phyloP scores from a whole-genome alignment of 2,888 invertebrate species.

The Octodonta nipae region DNA sequence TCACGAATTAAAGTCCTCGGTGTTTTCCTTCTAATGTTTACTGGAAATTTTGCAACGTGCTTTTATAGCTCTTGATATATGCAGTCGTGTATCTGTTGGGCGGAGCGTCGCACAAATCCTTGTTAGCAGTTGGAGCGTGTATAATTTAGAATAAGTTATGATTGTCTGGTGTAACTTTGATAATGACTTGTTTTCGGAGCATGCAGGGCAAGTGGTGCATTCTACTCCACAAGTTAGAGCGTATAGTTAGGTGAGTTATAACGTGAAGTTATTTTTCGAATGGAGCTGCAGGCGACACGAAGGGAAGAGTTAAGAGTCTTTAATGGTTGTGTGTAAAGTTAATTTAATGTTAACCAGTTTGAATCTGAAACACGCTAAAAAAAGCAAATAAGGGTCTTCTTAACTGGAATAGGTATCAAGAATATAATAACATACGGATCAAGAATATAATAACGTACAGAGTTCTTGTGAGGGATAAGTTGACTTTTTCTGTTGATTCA shows the following conservation, averaged over 20 bases:
- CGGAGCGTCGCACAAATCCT: conserved; percentile 17
- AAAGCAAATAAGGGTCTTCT: too few relatives aligned
- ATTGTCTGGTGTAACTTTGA: conserved; percentile 26
- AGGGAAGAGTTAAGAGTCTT: conserved; percentile 10
- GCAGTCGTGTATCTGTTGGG: conserved; percentile 11
- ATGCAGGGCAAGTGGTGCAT: conserved; percentile 5
- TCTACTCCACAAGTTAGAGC: not conserved
- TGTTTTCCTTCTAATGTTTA: too few relatives aligned
- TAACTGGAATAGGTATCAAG: too few relatives aligned
- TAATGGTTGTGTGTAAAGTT: too few relatives aligned
- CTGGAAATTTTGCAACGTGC: conserved; percentile 15
- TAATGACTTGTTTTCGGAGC: conserved; percentile 27
- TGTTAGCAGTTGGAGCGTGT: conserved; percentile 20
- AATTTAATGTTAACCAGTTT: too few relatives aligned
- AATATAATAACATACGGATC: too few relatives aligned
- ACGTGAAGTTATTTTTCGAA: conserved; percentile 4
- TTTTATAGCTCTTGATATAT: conserved; percentile 15
- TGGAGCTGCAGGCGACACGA: conserved; percentile 12
- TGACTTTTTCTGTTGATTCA: too few relatives aligned
- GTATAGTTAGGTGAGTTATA: not conserved
- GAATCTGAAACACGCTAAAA: too few relatives aligned
- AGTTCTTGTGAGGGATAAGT: too few relatives aligned
- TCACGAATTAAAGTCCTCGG: too few relatives aligned
- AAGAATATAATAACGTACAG: too few relatives aligned
- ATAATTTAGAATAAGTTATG: conserved; percentile 26